Evolutionary conservation across 2,888 invertebrate species (phyloP).

Genomic region (Eristalis arbustorum): DNA sequence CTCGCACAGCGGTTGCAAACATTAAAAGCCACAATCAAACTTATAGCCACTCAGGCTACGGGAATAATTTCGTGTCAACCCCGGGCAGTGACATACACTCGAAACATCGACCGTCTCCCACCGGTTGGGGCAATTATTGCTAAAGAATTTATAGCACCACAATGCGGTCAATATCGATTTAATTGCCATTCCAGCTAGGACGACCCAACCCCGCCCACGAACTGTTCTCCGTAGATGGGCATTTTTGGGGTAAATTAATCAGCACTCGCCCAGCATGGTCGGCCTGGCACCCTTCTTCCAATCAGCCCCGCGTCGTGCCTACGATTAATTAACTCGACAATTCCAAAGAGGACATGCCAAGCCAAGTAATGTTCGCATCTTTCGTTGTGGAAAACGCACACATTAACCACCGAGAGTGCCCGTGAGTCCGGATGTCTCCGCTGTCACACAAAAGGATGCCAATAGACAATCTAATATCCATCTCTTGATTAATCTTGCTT

Average conservation of each 20-base stretch:
- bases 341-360: conserved; percentile 24
- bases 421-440: not conserved
- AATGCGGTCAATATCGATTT: conserved; percentile 66
- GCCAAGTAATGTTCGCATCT: conserved; percentile 44
- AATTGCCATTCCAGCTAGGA: conserved; percentile 33
- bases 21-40: conserved; percentile 49
- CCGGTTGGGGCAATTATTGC: conserved; percentile 42
- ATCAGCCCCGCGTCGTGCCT: conserved; percentile 8
- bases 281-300: not conserved
- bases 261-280: not conserved
- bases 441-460: conserved; percentile 25
- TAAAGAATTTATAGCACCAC: conserved; percentile 61
- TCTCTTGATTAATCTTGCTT: conserved; percentile 65
- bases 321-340: conserved; percentile 55
- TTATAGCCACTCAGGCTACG: conserved; percentile 47
- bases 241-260: conserved; percentile 2
- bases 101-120: not conserved
- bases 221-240: not conserved
- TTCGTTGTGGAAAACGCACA: too few relatives aligned
- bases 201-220: not conserved
- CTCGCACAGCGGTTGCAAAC: conserved; percentile 1
- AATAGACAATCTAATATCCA: conserved; percentile 59
- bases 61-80: conserved; percentile 47
- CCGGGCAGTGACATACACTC: conserved; percentile 13
- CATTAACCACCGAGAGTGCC: not conserved